Evolutionary conservation across 2,888 invertebrate species (phyloP).

Genomic region (Perdita meconis): DNA sequence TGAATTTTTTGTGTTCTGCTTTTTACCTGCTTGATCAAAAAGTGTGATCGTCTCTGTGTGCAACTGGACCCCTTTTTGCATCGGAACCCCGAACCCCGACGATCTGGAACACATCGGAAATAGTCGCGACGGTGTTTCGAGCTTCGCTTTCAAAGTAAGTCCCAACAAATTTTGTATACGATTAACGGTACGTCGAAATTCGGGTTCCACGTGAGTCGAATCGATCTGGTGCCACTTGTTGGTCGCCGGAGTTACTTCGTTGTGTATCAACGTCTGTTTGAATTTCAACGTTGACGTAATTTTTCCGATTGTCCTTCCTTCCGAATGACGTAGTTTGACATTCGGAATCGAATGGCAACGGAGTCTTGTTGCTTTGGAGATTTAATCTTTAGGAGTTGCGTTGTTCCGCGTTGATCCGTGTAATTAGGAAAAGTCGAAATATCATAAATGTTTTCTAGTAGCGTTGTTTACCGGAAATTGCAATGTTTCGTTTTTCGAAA

Average conservation of each 20-base stretch:
- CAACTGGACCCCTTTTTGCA: conserved; percentile 17
- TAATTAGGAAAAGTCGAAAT: neutral
- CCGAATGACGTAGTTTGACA: neutral
- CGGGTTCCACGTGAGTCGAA: conserved; percentile 33
- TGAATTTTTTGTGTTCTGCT: conserved; percentile 34
- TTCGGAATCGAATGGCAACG: neutral
- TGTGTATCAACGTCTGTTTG: neutral
- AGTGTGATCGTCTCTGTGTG: conserved; percentile 35
- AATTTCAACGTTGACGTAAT: conserved; percentile 7
- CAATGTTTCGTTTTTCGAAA: neutral
- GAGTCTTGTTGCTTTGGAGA: neutral
- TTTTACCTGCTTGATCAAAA: conserved; percentile 5
- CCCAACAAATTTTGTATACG: neutral
- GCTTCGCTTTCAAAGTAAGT: conserved; percentile 49
- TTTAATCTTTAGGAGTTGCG: conserved; percentile 1
- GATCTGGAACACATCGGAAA: conserved; percentile 38
- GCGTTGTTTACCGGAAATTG: neutral
- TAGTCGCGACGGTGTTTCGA: conserved; percentile 13
- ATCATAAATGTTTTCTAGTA: neutral
- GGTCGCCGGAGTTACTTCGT: conserved; percentile 27
- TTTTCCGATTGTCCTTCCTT: neutral
- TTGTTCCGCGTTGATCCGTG: neutral
- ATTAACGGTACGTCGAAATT: neutral
- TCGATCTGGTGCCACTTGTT: conserved; percentile 73
- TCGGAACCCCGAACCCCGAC: conserved; percentile 17